Percentiles rank a stretch among this genome's conserved stretches.
Evolutionary conservation across 2,888 invertebrate species (phyloP).

Genomic region (Maniola hyperantus): DNA sequence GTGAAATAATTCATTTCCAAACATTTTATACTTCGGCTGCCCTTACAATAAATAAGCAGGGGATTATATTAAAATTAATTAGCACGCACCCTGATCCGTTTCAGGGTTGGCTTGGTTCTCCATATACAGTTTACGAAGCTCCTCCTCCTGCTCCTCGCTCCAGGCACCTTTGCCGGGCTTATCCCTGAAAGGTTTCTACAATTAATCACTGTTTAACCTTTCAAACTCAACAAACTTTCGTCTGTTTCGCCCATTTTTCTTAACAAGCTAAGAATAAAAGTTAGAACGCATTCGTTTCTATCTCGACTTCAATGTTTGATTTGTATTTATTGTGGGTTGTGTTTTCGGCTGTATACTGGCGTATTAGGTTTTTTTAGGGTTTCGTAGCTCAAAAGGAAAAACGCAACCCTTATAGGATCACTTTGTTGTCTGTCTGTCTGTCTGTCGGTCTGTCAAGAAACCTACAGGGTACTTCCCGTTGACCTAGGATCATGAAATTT

Average conservation of each 20-base stretch:
- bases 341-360: no score
- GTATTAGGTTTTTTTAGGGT: no score
- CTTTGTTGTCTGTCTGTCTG: no score
- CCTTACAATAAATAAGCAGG: slow-evolving; percentile 21
- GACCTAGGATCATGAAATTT: no score
- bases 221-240: slow-evolving; percentile 31
- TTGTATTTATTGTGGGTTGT: slow-evolving; percentile 18
- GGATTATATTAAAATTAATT: slow-evolving; percentile 25
- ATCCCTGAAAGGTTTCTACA: slow-evolving; percentile 53
- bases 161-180: slow-evolving; percentile 83
- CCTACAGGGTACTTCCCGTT: no score
- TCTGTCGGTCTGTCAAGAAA: no score
- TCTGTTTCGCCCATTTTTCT: slow-evolving; percentile 18
- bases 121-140: slow-evolving; percentile 91
- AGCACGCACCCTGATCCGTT: slow-evolving; percentile 85
- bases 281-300: slow-evolving; percentile 14
- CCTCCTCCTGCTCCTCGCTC: slow-evolving; percentile 94
- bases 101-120: slow-evolving; percentile 89
- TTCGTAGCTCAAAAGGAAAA: no score
- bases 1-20: background rate
- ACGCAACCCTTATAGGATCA: no score
- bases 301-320: slow-evolving; percentile 11
- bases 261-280: slow-evolving; percentile 9
- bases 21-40: background rate
- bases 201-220: slow-evolving; percentile 41